Percentiles rank a stretch among this genome's conserved stretches.
Evolutionary conservation across 2,113 vertebrate species (phyloP).

Genomic region (Spermophilus dauricus): DNA sequence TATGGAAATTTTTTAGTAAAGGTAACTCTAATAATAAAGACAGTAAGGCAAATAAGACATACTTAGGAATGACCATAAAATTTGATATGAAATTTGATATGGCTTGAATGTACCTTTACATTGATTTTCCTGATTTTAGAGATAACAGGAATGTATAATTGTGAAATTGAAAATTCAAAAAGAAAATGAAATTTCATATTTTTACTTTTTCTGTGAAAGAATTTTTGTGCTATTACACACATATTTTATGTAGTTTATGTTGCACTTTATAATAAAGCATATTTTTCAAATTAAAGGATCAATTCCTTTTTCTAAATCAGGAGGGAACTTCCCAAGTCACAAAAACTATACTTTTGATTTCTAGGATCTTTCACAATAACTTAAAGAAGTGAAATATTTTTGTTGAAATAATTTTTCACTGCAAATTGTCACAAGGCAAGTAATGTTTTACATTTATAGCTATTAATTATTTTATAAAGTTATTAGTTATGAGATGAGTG

Average conservation of each 20-base stretch:
- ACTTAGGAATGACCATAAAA: neutral
- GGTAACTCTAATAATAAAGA: neutral
- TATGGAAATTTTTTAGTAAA: neutral
- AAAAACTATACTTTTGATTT: neutral
- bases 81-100: neutral
- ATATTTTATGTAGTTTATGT: neutral
- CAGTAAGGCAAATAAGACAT: neutral
- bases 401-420: neutral
- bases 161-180: slow-evolving; percentile 4
- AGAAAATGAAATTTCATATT: neutral
- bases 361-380: neutral
- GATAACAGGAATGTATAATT: neutral
- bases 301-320: neutral
- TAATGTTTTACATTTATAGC: neutral
- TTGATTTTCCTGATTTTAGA: neutral
- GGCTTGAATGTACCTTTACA: neutral
- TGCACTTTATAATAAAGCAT: neutral
- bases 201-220: neutral
- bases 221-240: neutral
- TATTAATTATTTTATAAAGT: neutral
- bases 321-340: neutral
- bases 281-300: neutral
- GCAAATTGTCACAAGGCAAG: neutral
- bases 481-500: neutral
- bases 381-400: neutral